phyloP scores from a whole-genome alignment of 2,888 invertebrate genomes.

The Caenorhabditis sp. region DNA sequence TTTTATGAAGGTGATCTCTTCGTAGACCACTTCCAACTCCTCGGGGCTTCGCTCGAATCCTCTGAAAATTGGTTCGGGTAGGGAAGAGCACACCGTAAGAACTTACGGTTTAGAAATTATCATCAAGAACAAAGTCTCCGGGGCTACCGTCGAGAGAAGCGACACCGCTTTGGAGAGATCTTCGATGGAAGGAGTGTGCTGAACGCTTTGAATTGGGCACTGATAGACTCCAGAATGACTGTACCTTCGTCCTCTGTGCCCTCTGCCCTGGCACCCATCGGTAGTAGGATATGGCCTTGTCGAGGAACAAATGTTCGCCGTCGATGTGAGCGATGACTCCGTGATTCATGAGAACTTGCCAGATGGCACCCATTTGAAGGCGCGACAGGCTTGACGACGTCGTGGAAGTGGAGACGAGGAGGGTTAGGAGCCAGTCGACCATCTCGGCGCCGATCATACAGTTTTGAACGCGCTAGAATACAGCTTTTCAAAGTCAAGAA shows the following conservation, averaged over 20 bases:
- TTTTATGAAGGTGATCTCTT: slow-evolving; percentile 88
- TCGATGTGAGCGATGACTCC: slow-evolving; percentile 87
- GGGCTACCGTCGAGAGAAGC: slow-evolving; percentile 85
- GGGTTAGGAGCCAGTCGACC: slow-evolving; percentile 86
- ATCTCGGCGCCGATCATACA: slow-evolving; percentile 88
- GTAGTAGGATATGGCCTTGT: slow-evolving; percentile 87
- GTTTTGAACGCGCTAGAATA: slow-evolving; percentile 79
- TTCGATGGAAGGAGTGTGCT: slow-evolving; percentile 42
- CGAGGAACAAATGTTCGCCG: slow-evolving; percentile 88
- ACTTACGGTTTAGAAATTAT: slow-evolving; percentile 88
- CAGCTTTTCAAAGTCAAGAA: background rate
- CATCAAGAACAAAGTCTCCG: slow-evolving; percentile 88
- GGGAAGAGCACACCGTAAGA: background rate
- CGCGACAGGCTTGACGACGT: slow-evolving; percentile 47
- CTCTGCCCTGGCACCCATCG: slow-evolving; percentile 83
- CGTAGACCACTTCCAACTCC: slow-evolving; percentile 88
- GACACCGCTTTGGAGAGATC: slow-evolving; percentile 80
- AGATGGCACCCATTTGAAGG: slow-evolving; percentile 84
- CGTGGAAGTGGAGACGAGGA: slow-evolving; percentile 59
- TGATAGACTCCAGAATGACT: too few species aligned
- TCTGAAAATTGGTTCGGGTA: slow-evolving; percentile 81
- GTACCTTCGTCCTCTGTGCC: background rate
- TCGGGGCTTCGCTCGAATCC: slow-evolving; percentile 86
- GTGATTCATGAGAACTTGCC: slow-evolving; percentile 88
- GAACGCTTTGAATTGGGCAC: background rate